These are phyloP conservation scores for Brachionus calyciflorus DNA, from an alignment of 1,140 invertebrate species.

Conservation along the genomic window DNA sequence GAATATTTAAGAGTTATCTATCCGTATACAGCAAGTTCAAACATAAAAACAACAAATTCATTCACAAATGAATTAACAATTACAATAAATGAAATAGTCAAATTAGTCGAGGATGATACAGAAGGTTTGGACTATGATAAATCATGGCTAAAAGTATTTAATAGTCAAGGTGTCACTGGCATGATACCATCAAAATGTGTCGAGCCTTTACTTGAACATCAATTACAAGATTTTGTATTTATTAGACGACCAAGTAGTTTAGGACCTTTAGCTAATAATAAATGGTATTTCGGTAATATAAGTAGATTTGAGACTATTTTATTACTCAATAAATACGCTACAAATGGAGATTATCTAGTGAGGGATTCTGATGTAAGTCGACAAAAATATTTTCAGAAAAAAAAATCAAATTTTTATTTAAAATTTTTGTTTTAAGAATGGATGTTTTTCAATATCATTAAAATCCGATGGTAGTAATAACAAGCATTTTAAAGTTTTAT, in stretches of 20 bases:
- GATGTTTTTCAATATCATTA: constrained; percentile 94
- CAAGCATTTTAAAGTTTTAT: constrained; percentile 97
- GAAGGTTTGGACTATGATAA: constrained; percentile 14
- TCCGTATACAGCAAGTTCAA: not conserved
- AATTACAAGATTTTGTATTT: constrained; percentile 45
- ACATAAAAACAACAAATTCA: constrained; percentile 23
- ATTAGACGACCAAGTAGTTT: constrained; percentile 42
- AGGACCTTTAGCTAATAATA: constrained; percentile 55
- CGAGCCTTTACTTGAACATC: not conserved
- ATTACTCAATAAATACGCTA: constrained; percentile 84
- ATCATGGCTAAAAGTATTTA: constrained; percentile 24
- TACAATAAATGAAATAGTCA: constrained; percentile 11
- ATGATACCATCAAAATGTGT: constrained; percentile 46
- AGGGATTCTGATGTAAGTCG: constrained; percentile 67
- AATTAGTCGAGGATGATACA: constrained; percentile 14
- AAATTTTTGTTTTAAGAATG: constrained; percentile 69
- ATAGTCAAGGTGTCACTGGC: not conserved
- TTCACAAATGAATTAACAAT: constrained; percentile 7
- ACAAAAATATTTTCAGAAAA: not conserved
- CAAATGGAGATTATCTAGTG: constrained; percentile 96
- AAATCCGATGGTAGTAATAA: constrained; percentile 88
- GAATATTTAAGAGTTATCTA: constrained; percentile 29
- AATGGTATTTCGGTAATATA: constrained; percentile 94
- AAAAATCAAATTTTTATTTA: not conserved
- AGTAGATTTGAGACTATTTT: constrained; percentile 89